Percentiles rank a stretch among this genome's conserved stretches.
Evolutionary conservation across 2,888 invertebrate species (phyloP).

Genomic region (Tupiocoris notatus): DNA sequence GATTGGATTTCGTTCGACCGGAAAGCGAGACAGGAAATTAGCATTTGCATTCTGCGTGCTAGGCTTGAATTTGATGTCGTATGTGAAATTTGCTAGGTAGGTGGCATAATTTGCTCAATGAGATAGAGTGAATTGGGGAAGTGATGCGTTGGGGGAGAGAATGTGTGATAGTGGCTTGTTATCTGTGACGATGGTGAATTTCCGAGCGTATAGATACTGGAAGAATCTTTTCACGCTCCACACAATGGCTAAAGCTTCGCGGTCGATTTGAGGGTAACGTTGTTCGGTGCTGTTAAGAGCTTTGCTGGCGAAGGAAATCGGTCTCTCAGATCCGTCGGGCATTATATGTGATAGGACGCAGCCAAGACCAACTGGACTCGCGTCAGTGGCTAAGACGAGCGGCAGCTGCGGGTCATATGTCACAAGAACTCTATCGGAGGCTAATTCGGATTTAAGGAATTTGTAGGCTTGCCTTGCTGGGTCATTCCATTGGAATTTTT

Average conservation of each 20-base stretch:
- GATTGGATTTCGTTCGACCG: background rate
- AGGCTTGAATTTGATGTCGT: conserved; percentile 18
- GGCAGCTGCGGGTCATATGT: conserved; percentile 4
- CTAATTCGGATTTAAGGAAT: background rate
- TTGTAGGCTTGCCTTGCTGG: background rate
- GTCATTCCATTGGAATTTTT: background rate
- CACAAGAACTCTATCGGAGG: background rate
- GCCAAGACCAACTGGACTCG: conserved; percentile 6
- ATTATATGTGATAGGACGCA: conserved; percentile 35
- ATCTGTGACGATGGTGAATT: too few species aligned
- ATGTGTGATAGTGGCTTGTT: conserved; percentile 51
- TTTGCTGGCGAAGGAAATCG: too few species aligned
- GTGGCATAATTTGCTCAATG: conserved; percentile 17
- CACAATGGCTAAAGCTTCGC: conserved; percentile 51
- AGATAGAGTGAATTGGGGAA: conserved; percentile 22
- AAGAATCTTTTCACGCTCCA: conserved; percentile 51
- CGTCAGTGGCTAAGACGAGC: conserved; percentile 9
- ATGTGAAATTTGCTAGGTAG: conserved; percentile 27
- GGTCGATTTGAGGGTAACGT: conserved; percentile 51
- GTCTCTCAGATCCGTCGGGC: too few species aligned
- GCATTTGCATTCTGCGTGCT: conserved; percentile 12
- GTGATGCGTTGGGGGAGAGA: conserved; percentile 47
- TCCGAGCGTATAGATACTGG: conserved; percentile 54
- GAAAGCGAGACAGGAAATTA: background rate
- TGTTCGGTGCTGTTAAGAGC: conserved; percentile 51